Base-by-base conservation (phyloP, 2,113 vertebrate species). In the Talpa occidentalis region DNA sequence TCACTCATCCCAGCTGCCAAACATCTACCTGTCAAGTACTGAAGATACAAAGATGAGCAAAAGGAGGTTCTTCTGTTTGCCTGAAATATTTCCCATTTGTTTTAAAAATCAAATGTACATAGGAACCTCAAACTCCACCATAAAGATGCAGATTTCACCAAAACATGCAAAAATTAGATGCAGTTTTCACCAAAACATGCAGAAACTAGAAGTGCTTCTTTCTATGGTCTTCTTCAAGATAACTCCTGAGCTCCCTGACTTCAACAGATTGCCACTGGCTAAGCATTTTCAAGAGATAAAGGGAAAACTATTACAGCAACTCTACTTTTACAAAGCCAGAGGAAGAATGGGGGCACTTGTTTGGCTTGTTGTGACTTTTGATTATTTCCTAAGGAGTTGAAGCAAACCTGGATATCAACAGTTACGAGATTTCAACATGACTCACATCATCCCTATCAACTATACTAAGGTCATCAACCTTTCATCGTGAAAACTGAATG, bases 71-170 rank as follows among this genome's bases (percentile, higher is more conserved):
- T 80, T 84, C 44, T 26, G 52, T 85, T 59, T 44, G 22, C 62
- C 8, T 19, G 30, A 87, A 82, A 67, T 22, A 8, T 19, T 93
- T 81, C 47, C 76, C 64, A 70, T 69, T 88, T 70, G 64, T 79
- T 79, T 89, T 32, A 86, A 89, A 91, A 86, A 32, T 76, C 17
- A 62, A 44, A 60, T 42, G 6, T 37, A 40, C 5, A 44, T 16
- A n/a, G 60, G 88, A 32, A 10, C 40, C 47, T 54, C 72, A 12
- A n/a, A 47, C 10, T 52, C 17, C 16, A 52, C 49, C 49, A 4
- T 52, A 16, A 52, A 52, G 49, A 52, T n/a, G n/a, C n/a, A n/a
- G 17, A 52, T 52, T 52, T 52, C 49, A 52, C 49, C 49, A 17
- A 52, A 44, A 44, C 44, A 44, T 44, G 44, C 44, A 44, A 10